Evolutionary conservation across 2,113 vertebrate genomes (phyloP), one percentile per base, ranked within the genome.

Genomic region (Danionella cerebrum): DNA sequence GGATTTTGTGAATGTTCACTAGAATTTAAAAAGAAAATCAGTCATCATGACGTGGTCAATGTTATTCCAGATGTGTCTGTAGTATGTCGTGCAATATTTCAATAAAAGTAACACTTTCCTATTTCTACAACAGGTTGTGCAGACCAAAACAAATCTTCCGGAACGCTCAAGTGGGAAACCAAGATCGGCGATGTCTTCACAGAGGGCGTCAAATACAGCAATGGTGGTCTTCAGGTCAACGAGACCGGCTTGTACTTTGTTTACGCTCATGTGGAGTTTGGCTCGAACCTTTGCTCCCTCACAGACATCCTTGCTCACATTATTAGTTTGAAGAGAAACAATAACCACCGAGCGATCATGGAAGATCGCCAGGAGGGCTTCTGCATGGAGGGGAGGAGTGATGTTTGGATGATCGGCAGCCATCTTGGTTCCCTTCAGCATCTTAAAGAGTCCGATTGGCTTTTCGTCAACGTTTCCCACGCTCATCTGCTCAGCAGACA

Each of bases 231-330:
- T 0, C 60, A 88, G 45, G 80, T 96, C 77, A 92, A 87, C 0
- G 81, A 91, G 64, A 85, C 85, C 0, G 93, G 93, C 13, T 69
- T 90, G 0, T 94, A 94, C 81, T 91, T 94, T 0, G 75, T 95
- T 6, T 96, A 95, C 80, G 91, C 91, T 12, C 89, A 88, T 0
- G 83, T 97, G 14, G 85, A 93, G 72, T 78, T 96, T 72, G 80
- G 88, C 1, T 78, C 88, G 8, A 79, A 48, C 0, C 0, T 8
- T 12, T 97, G 94, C 5, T 48, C 36, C n/a, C 65, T 38, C 1
- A 22, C 25, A 0, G 70, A 84, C 9, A 63, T 84, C 6, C 81
- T 79, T 3, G 12, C 14, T 1, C 94, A 97, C 69, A 38, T 73
- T 0, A 83, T 96, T 67, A 91, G 83, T 59, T 78, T 86, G 79